Base-by-base conservation (phyloP, 2,888 invertebrate genomes). In the Melikaiella ostensackeni region DNA sequence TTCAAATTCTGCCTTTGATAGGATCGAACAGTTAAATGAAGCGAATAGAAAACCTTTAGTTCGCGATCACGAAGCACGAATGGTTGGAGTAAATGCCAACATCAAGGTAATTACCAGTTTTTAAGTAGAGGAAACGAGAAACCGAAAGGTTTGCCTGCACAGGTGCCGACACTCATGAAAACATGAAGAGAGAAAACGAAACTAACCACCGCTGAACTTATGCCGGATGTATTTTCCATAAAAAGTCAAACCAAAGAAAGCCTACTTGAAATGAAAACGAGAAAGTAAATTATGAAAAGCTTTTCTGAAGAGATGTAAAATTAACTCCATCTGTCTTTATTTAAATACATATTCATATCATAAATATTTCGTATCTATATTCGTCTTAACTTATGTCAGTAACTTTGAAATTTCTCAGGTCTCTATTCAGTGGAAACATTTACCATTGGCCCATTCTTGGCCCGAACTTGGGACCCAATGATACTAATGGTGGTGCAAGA, bases 81-180 rank as follows among this genome's bases (percentile, higher is more conserved):
- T 59, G 24, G 13, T 59, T 7, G 16, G 27, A 83, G 83, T 86
- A 85, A 86, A 86, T 86, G 82, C 81, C 83, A 79, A 83, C 84
- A 83, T 87, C 84, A 79, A 78, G 81, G 85, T 87, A 86, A 87
- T 86, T 87, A 84, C 86, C 84, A 84, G 87, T 86, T 87, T 86
- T 87, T 86, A 86, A 86, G 83, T 82, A 80, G 84, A 85, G 83
- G 85, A 86, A 86, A 84, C 83, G 85, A 85, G 84, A 78, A 74
- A 76, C 77, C 35, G 55, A 74, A 75, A 70, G 59, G 64, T 77
- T 76, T 70, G 76, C 33, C 59, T 62, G 77, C 74, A 63, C 74
- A 74, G 74, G 77, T 80, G 74, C 63, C 77, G 33, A 59, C 77
- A 62, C 74, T 59, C 73, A 75, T 75, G 77, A 77, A 79, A 79